These are phyloP conservation scores for Laticauda laticaudata DNA, from an alignment of 2,113 vertebrate species.

Conservation along the genomic window DNA sequence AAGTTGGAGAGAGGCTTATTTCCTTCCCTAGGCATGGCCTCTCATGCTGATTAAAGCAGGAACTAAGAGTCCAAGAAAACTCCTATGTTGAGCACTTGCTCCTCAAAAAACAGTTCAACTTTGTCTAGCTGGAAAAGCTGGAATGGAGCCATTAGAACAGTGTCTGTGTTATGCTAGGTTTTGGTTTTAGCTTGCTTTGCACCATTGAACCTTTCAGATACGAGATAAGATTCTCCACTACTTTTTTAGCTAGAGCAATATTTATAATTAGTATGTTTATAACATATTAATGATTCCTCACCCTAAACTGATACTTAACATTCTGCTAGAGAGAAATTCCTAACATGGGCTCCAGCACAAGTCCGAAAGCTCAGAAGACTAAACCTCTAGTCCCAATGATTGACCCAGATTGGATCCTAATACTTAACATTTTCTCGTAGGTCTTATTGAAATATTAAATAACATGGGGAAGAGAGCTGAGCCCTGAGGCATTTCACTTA, in stretches of 20 bases:
- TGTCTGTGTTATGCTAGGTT: background rate
- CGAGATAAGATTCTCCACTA: background rate
- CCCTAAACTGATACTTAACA: background rate
- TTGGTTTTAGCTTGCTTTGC: background rate
- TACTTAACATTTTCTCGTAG: background rate
- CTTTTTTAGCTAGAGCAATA: background rate
- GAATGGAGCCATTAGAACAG: background rate
- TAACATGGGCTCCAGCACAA: too few relatives aligned
- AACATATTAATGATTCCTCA: background rate
- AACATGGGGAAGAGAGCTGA: background rate
- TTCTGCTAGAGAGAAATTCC: background rate
- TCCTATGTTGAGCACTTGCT: background rate
- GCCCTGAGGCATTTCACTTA: background rate
- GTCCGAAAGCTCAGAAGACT: too few relatives aligned
- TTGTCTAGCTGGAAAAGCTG: background rate
- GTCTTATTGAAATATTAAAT: background rate
- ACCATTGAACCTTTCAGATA: background rate
- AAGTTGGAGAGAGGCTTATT: background rate
- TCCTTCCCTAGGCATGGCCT: background rate
- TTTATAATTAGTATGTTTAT: background rate
- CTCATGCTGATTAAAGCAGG: background rate
- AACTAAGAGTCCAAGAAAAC: background rate
- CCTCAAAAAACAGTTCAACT: background rate
- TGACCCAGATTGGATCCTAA: background rate
- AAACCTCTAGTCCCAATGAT: too few relatives aligned